Evolutionary conservation across 2,113 vertebrate genomes (phyloP).

Genomic region (Equus quagga): DNA sequence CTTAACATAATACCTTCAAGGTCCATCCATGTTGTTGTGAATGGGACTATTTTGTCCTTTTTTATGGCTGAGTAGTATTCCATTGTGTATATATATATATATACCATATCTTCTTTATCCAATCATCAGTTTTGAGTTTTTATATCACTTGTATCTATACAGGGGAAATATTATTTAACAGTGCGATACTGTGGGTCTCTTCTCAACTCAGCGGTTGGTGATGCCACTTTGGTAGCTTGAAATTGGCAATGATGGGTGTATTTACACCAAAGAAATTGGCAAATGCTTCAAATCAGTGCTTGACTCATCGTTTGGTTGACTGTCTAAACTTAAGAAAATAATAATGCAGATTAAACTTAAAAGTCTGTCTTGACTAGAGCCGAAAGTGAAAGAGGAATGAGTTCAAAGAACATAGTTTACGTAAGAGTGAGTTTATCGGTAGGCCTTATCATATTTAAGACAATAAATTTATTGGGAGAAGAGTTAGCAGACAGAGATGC

Average conservation of each 20-base stretch:
- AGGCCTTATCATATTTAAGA: background rate
- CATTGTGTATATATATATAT: too few species aligned
- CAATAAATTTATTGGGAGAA: background rate
- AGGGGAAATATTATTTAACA: background rate
- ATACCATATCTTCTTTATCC: too few species aligned
- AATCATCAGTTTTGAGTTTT: too few species aligned
- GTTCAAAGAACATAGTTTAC: background rate
- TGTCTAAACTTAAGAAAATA: constrained; percentile 3
- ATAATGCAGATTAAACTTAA: background rate
- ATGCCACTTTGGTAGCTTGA: background rate
- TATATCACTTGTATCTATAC: rapidly evolving
- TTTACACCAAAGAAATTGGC: background rate
- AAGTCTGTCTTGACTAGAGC: background rate
- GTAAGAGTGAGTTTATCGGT: background rate
- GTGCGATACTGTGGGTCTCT: rapidly evolving
- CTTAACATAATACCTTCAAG: too few species aligned
- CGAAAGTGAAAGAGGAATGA: background rate
- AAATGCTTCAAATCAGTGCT: background rate
- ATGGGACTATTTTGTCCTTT: too few species aligned
- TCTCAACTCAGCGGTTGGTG: background rate
- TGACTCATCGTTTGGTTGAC: background rate
- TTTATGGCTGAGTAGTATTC: too few species aligned
- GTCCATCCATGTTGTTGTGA: too few species aligned
- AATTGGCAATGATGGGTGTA: background rate
- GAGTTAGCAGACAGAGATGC: background rate